Evolutionary conservation across 1,140 invertebrate species (phyloP), one percentile per base, ranked within the genome.

Genomic region (Drosophila sechellia): DNA sequence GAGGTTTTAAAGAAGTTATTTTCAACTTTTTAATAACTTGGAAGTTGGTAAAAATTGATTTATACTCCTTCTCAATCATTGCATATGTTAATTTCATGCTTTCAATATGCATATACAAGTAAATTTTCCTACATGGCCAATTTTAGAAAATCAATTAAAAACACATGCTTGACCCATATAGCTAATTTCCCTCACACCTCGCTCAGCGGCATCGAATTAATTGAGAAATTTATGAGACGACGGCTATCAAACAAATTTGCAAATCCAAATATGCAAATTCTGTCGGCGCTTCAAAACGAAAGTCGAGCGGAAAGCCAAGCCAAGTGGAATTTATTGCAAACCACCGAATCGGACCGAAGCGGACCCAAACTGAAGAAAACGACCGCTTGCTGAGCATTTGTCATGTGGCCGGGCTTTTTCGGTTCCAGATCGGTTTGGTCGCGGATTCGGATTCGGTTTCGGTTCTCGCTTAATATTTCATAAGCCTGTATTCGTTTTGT

Each of bases 231-330:
- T 87, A 86, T 81, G 81, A 68, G 78, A 77, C 50, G 54, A 64
- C 48, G 65, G 48, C 57, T 55, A 84, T 84, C 80, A 76, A 80
- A 71, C 50, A 78, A 75, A 81, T 81, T 87, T 76, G 83, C 71
- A 76, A 89, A 83, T 77, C 59, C 17, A 79, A 89, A 83, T 89
- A 87, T 87, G 84, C 84, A 83, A 87, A 87, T 87, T 46, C 37
- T 35, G 73, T 58, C 83, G 81, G 78, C 83, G 81, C 81, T 87
- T 87, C 75, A 87, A 86, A 86, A 77, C 72, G 70, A 84, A 84
- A 85, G 71, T 78, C 57, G 59, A 70, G 68, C 68, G 57, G 59
- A 80, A 76, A 71, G 53, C 54, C 48, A 77, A 77, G 55, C 74
- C 63, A 77, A 77, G 72, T 49, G 27, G 73, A 77, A 77, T 77